These are phyloP conservation scores for Fregetta grallaria DNA, from an alignment of 2,113 vertebrate species.

Conservation along the genomic window DNA sequence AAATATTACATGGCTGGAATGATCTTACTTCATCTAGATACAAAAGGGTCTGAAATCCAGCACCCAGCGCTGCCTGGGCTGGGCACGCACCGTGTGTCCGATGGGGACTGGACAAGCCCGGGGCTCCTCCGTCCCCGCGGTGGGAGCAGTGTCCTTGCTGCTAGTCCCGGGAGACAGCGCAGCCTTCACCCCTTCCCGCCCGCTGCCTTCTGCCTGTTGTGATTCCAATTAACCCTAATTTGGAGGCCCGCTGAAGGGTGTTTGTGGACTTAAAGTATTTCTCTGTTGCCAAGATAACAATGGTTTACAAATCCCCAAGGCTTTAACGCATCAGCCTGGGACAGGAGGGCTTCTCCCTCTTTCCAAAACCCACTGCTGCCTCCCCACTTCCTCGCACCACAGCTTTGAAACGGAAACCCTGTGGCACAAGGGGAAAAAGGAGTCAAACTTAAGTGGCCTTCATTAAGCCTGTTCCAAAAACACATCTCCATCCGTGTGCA, in stretches of 20 bases:
- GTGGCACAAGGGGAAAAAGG: neutral
- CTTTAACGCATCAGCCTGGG: neutral
- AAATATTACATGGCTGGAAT: neutral
- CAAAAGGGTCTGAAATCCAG: neutral
- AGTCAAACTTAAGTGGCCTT: neutral
- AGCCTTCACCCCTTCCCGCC: neutral
- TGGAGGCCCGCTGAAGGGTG: neutral
- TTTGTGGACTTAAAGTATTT: neutral
- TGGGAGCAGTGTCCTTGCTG: neutral
- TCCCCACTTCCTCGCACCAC: neutral
- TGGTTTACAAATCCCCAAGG: neutral
- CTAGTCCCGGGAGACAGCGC: neutral
- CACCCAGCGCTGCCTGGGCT: neutral
- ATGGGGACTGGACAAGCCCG: too few species aligned
- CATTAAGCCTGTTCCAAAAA: neutral
- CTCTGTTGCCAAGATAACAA: neutral
- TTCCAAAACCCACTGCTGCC: neutral
- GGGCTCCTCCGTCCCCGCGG: neutral
- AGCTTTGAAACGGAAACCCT: neutral
- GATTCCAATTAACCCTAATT: neutral
- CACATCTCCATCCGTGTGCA: neutral
- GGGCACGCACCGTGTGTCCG: accelerated
- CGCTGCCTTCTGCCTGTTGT: neutral
- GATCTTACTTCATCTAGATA: neutral
- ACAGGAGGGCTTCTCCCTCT: neutral